Conservation (phyloP, 2,113 vertebrate genomes). For the Gasterosteus nipponicus region DNA sequence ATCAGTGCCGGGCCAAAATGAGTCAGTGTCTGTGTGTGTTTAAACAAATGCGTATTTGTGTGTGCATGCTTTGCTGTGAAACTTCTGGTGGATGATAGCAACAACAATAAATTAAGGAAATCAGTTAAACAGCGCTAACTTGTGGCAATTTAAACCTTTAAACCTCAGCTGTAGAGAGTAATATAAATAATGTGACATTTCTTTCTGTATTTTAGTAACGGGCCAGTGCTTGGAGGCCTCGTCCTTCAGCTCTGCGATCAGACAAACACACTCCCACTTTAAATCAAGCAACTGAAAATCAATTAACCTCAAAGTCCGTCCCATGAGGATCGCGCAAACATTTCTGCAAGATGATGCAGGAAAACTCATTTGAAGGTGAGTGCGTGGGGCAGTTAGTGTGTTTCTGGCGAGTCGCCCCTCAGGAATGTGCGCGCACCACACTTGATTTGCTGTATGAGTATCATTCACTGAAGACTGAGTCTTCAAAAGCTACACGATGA, state of each 20-base stretch:
- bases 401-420: not conserved
- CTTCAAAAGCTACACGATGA: not conserved
- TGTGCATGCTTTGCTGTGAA: constrained; percentile 7
- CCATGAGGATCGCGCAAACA: not conserved
- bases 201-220: constrained; percentile 57
- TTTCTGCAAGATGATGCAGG: not conserved
- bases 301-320: constrained; percentile 51
- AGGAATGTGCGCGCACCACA: not conserved
- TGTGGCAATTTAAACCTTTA: not conserved
- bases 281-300: constrained; percentile 39
- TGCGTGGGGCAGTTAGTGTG: not conserved
- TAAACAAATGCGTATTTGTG: constrained; percentile 7
- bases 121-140: constrained; percentile 15
- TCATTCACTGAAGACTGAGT: not conserved
- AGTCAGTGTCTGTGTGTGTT: constrained; percentile 39
- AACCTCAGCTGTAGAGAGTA: constrained; percentile 13
- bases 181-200: constrained; percentile 16
- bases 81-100: not conserved
- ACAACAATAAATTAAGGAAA: constrained; percentile 11
- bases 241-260: constrained; percentile 32
- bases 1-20: constrained; percentile 42
- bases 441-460: not conserved
- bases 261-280: constrained; percentile 24
- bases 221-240: constrained; percentile 38
- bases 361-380: constrained; percentile 7